These are phyloP conservation scores for Trissonchulus latispiculum DNA, from an alignment of 2,888 invertebrate genomes.

Conservation along the genomic window DNA sequence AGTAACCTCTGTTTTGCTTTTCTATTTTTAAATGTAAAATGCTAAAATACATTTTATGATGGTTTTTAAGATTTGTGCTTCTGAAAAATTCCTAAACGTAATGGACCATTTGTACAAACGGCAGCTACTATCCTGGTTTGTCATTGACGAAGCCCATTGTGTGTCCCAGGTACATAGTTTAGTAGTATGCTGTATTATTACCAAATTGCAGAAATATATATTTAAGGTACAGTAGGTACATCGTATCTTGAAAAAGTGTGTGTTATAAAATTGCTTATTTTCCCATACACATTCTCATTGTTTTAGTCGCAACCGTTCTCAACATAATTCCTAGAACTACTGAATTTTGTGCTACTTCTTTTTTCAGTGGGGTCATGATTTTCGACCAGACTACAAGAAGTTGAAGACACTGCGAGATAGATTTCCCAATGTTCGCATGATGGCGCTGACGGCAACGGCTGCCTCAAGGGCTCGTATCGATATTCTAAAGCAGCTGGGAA, in stretches of 20 bases:
- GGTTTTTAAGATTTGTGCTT: constrained; percentile 52
- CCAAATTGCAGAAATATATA: no score
- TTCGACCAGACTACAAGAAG: constrained; percentile 69
- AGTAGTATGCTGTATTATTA: no score
- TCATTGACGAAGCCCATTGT: constrained; percentile 97
- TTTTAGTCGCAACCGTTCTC: no score
- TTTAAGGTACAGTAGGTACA: no score
- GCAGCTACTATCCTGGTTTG: constrained; percentile 67
- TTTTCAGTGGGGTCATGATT: constrained; percentile 83
- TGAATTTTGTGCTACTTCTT: background rate
- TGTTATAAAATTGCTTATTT: no score
- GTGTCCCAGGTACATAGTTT: constrained; percentile 69
- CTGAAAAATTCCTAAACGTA: constrained; percentile 60
- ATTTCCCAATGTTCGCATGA: constrained; percentile 64
- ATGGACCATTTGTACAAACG: constrained; percentile 62
- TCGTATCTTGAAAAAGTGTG: no score
- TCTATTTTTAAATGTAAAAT: no score
- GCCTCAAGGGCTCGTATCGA: constrained; percentile 80
- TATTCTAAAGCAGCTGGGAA: constrained; percentile 66
- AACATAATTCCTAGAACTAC: constrained; percentile 16
- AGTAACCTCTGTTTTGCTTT: no score
- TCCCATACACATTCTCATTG: no score
- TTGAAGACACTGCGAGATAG: constrained; percentile 60
- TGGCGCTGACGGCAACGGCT: constrained; percentile 83
- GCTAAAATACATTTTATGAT: background rate